Conservation (phyloP, 1,140 invertebrate genomes). For the Bicyclus anynana region DNA sequence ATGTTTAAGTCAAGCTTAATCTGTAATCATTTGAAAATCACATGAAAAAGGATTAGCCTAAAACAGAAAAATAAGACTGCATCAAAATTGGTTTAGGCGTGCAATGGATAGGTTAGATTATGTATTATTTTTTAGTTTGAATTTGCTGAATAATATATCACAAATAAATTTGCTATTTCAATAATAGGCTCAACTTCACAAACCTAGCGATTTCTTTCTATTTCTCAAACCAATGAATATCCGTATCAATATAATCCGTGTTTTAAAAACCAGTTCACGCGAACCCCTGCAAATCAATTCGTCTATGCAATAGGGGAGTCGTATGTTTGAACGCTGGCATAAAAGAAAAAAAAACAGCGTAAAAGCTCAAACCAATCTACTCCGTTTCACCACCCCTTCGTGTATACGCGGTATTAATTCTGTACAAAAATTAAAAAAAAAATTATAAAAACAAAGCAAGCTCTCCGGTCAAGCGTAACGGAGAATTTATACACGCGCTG, state of each 20-base stretch:
- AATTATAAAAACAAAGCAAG: constrained; percentile 6
- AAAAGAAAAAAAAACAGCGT: constrained; percentile 24
- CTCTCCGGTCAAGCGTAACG: background rate
- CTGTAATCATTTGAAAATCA: too few species aligned
- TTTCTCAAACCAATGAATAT: constrained; percentile 21
- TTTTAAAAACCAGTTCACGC: constrained; percentile 36
- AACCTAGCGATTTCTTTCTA: too few species aligned
- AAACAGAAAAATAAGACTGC: too few species aligned
- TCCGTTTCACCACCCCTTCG: constrained; percentile 38
- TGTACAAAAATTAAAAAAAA: constrained; percentile 11
- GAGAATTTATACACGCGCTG: too few species aligned
- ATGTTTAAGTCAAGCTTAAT: too few species aligned
- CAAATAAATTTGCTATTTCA: too few species aligned
- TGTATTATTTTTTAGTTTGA: too few species aligned
- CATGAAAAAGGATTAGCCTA: too few species aligned
- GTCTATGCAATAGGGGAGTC: constrained; percentile 33
- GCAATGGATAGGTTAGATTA: too few species aligned
- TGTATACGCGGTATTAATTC: constrained; percentile 33
- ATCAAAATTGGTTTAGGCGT: too few species aligned
- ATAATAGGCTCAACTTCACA: too few species aligned
- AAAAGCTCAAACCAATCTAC: constrained; percentile 18
- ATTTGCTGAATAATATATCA: too few species aligned
- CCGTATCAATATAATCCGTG: constrained; percentile 23
- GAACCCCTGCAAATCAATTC: constrained; percentile 38
- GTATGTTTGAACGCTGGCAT: constrained; percentile 11